A percentile compares a stretch with the other conserved stretches of the same genome.
These are phyloP conservation scores for Falco cherrug DNA, from an alignment of 2,797 vertebrate species.

Conservation along the genomic window DNA sequence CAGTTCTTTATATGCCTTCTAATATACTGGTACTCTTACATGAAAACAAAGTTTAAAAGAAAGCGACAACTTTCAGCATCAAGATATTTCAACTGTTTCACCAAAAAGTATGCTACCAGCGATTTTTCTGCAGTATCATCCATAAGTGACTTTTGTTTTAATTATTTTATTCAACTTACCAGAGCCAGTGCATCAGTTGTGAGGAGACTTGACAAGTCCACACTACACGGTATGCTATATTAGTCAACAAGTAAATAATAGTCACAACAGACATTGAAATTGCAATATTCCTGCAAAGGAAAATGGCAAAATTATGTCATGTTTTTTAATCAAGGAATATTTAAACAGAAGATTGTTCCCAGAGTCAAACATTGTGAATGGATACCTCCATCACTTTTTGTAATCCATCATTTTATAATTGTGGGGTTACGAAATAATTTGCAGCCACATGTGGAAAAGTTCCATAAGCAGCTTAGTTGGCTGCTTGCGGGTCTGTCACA, in stretches of 20 bases:
- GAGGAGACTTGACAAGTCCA: conserved; percentile 83
- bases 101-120: background rate
- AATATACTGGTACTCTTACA: background rate
- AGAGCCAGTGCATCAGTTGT: conserved; percentile 86
- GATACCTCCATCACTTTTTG: background rate
- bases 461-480: background rate
- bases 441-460: background rate
- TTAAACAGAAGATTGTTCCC: background rate
- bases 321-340: background rate
- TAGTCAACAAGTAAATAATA: conserved; percentile 86
- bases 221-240: conserved; percentile 85
- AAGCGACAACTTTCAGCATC: background rate
- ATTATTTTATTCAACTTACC: conserved; percentile 70
- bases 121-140: background rate
- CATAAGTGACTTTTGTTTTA: background rate
- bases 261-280: conserved; percentile 87
- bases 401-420: background rate
- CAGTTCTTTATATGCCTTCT: background rate
- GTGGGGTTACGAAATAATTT: background rate
- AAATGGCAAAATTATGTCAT: background rate
- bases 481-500: background rate
- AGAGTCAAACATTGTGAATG: background rate
- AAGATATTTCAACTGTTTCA: background rate
- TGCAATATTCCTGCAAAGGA: conserved; percentile 82
- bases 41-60: background rate